Percentiles rank a stretch among this genome's conserved stretches.
Evolutionary conservation across 2,888 invertebrate genomes (phyloP).

Genomic region (Polyploca ridens): DNA sequence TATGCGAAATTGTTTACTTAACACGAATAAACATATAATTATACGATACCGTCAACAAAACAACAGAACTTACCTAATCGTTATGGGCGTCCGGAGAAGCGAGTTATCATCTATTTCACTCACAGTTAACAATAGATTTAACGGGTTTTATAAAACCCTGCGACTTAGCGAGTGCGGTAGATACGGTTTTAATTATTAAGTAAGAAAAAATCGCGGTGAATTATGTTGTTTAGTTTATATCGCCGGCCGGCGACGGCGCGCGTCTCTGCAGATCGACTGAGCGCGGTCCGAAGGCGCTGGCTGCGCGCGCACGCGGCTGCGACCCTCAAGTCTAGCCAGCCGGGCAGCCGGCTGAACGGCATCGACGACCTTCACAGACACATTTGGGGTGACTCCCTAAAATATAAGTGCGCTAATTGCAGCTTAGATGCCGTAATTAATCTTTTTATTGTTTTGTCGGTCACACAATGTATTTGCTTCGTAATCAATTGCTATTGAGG

Average conservation of each 20-base stretch:
- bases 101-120: slow-evolving; percentile 2
- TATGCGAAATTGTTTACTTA: slow-evolving; percentile 77
- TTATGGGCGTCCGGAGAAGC: slow-evolving; percentile 24
- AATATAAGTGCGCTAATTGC: slow-evolving; percentile 16
- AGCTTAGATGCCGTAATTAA: no score
- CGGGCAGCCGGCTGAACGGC: slow-evolving; percentile 45
- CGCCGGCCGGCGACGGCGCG: slow-evolving; percentile 60
- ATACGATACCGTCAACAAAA: slow-evolving; percentile 34
- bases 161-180: background rate
- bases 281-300: slow-evolving; percentile 40
- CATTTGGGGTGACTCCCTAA: slow-evolving; percentile 39
- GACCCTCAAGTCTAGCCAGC: slow-evolving; percentile 51
- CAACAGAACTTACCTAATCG: slow-evolving; percentile 63
- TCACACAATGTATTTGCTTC: no score
- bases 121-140: slow-evolving; percentile 6
- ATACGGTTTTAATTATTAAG: background rate
- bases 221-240: background rate
- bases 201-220: background rate
- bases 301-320: slow-evolving; percentile 56
- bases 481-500: no score
- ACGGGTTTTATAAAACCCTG: background rate
- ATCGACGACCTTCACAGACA: slow-evolving; percentile 51
- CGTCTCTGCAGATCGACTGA: slow-evolving; percentile 77
- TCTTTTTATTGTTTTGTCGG: no score
- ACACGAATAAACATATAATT: slow-evolving; percentile 65